phyloP scores from a whole-genome alignment of 1,140 invertebrate genomes.

The Formica selysi region DNA sequence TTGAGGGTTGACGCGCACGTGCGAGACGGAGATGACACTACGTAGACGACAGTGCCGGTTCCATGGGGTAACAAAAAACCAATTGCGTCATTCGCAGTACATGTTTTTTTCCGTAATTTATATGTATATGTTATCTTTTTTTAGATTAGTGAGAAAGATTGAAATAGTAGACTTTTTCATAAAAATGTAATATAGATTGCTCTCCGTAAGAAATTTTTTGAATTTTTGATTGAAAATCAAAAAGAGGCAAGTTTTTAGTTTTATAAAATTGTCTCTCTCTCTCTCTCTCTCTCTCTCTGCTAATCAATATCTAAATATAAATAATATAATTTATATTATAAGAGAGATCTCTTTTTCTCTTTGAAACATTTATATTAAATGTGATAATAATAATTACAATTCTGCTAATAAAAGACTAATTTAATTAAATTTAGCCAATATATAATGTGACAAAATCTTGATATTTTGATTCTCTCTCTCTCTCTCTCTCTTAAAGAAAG shows the following conservation, averaged over 20 bases:
- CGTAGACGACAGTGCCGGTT: conserved; percentile 34
- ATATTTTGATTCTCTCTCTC: no score
- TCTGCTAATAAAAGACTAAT: no score
- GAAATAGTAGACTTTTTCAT: no score
- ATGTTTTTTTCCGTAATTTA: not conserved
- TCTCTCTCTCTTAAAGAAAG: not conserved
- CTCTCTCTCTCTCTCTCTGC: no score
- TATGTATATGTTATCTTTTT: not conserved
- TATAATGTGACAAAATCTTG: no score
- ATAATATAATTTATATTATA: not conserved
- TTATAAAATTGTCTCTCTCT: no score
- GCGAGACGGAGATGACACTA: conserved; percentile 48
- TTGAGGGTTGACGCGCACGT: conserved; percentile 38
- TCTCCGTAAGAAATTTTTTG: not conserved
- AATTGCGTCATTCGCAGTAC: not conserved
- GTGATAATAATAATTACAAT: no score
- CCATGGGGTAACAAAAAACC: not conserved
- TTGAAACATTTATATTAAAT: no score
- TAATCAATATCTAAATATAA: not conserved
- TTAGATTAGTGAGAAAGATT: not conserved
- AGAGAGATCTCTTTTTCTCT: no score
- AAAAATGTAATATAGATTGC: not conserved
- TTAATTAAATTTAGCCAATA: no score
- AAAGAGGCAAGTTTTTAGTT: not conserved
- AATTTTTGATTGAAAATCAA: not conserved